Conservation (phyloP, 2,113 vertebrate genomes). For the Oryzias celebensis region DNA sequence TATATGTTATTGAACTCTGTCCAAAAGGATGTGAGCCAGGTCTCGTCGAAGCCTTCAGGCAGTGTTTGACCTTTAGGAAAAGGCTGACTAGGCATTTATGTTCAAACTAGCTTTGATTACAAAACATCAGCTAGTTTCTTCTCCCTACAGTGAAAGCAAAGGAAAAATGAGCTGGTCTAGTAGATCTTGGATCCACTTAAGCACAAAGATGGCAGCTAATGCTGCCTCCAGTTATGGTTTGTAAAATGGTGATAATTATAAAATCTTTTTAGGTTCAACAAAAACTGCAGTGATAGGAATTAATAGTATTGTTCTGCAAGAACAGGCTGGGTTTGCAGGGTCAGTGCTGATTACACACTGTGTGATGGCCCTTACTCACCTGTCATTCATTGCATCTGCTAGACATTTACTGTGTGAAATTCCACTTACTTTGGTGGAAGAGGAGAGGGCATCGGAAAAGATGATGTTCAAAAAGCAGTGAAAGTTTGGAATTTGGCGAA, state of each 20-base stretch:
- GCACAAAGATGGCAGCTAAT: constrained; percentile 71
- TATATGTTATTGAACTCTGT: constrained; percentile 26
- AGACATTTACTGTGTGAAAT: too few species aligned
- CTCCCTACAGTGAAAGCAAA: constrained; percentile 16
- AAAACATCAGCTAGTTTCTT: constrained; percentile 36
- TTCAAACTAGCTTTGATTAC: constrained; percentile 71
- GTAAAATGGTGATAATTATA: constrained; percentile 67
- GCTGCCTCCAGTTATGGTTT: constrained; percentile 65
- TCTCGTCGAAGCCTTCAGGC: constrained; percentile 35
- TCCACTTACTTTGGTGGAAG: too few species aligned
- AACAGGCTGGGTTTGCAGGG: too few species aligned
- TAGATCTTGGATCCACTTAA: constrained; percentile 64
- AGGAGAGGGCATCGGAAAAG: too few species aligned
- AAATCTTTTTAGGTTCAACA: constrained; percentile 53
- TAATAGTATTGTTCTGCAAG: too few species aligned
- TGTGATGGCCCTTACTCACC: too few species aligned
- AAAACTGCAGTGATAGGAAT: not conserved
- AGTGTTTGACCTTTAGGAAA: constrained; percentile 53
- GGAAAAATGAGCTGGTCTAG: constrained; percentile 32
- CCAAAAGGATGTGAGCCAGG: constrained; percentile 55
- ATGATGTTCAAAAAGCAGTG: too few species aligned
- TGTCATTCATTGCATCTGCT: too few species aligned
- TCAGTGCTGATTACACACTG: too few species aligned
- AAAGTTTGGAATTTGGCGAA: too few species aligned
- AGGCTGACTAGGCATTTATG: constrained; percentile 74